phyloP scores from a whole-genome alignment of 1,140 invertebrate genomes.

The Drosophila equinoxialis region DNA sequence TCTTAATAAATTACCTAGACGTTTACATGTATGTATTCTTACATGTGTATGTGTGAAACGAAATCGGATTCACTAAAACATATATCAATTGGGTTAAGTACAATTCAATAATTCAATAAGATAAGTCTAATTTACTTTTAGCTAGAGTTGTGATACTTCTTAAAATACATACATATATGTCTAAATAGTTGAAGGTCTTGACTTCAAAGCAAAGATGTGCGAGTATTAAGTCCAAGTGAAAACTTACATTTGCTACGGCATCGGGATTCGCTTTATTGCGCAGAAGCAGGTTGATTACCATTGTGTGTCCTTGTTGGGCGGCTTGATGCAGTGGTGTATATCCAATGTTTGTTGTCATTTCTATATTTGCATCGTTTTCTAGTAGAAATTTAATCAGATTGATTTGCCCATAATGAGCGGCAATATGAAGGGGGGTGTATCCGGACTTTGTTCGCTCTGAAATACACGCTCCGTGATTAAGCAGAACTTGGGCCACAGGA shows the following conservation, averaged over 20 bases:
- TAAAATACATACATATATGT: no score
- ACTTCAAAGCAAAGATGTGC: no score
- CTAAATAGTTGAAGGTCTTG: no score
- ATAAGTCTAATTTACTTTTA: no score
- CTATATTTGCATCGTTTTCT: slow-evolving; percentile 90
- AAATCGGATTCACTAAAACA: no score
- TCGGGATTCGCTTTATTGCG: slow-evolving; percentile 98
- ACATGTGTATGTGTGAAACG: no score
- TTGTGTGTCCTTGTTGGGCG: slow-evolving; percentile 98
- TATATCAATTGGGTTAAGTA: no score
- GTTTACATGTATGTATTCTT: no score
- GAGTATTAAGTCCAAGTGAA: not conserved
- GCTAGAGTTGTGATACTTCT: no score
- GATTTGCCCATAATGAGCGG: slow-evolving; percentile 97
- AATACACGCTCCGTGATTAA: slow-evolving; percentile 91
- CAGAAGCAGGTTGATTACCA: slow-evolving; percentile 96
- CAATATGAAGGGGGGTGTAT: slow-evolving; percentile 94
- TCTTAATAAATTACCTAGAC: no score
- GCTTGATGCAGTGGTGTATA: slow-evolving; percentile 99
- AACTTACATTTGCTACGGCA: slow-evolving; percentile 94
- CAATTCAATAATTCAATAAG: no score
- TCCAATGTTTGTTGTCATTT: slow-evolving; percentile 90
- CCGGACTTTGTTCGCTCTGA: slow-evolving; percentile 94
- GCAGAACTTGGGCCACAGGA: slow-evolving; percentile 92
- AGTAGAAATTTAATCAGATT: slow-evolving; percentile 97